Evolutionary conservation across 2,797 vertebrate genomes (phyloP), one percentile per base, ranked within the genome.

Genomic region (Neosilurus mollespiculum): DNA sequence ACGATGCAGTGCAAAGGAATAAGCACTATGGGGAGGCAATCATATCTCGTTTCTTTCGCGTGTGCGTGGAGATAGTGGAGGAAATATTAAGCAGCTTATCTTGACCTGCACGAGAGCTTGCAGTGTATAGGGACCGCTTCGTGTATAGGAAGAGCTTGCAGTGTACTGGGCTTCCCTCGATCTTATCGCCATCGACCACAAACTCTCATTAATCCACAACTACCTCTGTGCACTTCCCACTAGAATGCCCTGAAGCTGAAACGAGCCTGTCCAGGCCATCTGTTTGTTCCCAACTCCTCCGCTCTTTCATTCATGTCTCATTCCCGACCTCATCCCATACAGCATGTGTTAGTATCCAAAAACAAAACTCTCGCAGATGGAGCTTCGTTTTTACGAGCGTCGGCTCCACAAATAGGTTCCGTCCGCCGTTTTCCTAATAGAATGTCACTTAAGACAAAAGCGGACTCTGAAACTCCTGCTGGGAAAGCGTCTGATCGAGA

Each of bases 351-450:
- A 83, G 73, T 91, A 91, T 90, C 87, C 89, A 89, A 86, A 84
- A 89, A 91, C 91, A 91, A 91, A 86, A 87, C 54, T 53, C 0
- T 80, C 85, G 87, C 93, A 93, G 92, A 93, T 91, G 92, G 91
- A 91, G 91, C 87, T 87, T 84, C 86, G 88, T 26, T 24, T 61
- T 90, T 88, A 87, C 87, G 89, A 91, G 91, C 91, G 91, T 87
- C 92, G 67, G 83, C 37, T 87, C 65, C 24, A 4, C 82, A 56
- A 83, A 78, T 80, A 66, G 37, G 26, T 58, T 72, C 51, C 34
- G 78, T 76, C 78, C 78, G 77, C 58, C 62, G n/a, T 81, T 80
- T 71, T 37, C 51, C 81, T 51, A 72, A 71, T 1, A 69, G 34
- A 58, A 78, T 51, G 43, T 81, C 64, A 67, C 64, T 67, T 80